These are phyloP conservation scores for Stenurella melanura DNA, from an alignment of 2,888 invertebrate genomes.

Conservation along the genomic window DNA sequence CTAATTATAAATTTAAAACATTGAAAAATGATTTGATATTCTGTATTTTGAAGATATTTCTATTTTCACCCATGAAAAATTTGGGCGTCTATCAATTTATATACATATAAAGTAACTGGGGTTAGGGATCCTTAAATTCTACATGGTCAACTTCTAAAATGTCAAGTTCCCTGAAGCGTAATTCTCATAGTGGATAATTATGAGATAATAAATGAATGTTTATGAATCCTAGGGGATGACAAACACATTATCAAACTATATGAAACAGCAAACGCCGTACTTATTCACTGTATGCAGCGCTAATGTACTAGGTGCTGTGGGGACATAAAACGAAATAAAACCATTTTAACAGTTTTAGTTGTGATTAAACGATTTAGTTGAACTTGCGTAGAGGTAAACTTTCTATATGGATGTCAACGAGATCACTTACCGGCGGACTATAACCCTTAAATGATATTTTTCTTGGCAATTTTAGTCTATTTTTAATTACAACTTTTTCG, in stretches of 20 bases:
- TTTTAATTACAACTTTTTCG: too few species aligned
- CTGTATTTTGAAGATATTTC: too few species aligned
- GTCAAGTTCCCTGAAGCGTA: conserved; percentile 26
- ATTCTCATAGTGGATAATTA: conserved; percentile 27
- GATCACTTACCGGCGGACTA: too few species aligned
- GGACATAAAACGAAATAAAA: neutral
- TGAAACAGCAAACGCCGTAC: conserved; percentile 10
- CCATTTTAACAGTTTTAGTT: neutral
- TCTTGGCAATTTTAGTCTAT: too few species aligned
- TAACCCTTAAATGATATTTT: too few species aligned
- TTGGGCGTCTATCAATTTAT: neutral
- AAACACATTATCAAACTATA: conserved; percentile 28
- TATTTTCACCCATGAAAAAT: neutral
- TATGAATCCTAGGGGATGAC: conserved; percentile 17
- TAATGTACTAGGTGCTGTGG: neutral
- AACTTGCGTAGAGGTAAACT: neutral
- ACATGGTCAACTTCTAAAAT: conserved; percentile 21
- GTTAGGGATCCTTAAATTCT: conserved; percentile 17
- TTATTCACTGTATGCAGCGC: conserved; percentile 12
- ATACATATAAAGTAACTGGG: neutral
- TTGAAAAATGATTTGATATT: too few species aligned
- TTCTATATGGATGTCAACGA: neutral
- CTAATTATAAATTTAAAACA: too few species aligned
- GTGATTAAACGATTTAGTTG: conserved; percentile 2
- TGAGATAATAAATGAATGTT: conserved; percentile 21